A percentile compares a stretch with the other conserved stretches of the same genome.
phyloP scores from a whole-genome alignment of 2,797 vertebrate species.

The Microcaecilia unicolor region DNA sequence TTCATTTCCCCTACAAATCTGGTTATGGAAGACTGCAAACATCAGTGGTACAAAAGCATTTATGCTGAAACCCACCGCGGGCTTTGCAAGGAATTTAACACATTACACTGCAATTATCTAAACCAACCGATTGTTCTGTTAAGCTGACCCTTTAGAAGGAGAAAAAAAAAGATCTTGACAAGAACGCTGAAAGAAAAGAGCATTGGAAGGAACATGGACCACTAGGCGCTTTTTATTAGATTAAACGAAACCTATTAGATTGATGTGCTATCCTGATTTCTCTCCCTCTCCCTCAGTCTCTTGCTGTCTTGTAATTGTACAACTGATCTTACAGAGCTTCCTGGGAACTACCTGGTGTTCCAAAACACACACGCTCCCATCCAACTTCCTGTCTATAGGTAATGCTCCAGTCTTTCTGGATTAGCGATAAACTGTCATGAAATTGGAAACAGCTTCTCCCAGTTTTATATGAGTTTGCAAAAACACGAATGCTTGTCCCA shows the following conservation, averaged over 20 bases:
- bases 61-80: too few species aligned
- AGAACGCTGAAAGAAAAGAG: not conserved
- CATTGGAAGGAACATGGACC: not conserved
- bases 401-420: constrained; percentile 57
- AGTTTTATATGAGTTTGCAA: constrained; percentile 54
- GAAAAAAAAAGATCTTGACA: too few species aligned
- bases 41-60: too few species aligned
- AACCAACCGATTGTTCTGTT: too few species aligned
- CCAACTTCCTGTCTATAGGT: constrained; percentile 58
- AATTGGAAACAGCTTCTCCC: constrained; percentile 60
- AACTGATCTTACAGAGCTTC: constrained; percentile 51
- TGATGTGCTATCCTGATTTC: constrained; percentile 36
- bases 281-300: constrained; percentile 34
- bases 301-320: constrained; percentile 28
- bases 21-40: too few species aligned
- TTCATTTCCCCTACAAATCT: too few species aligned
- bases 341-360: constrained; percentile 41
- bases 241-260: constrained; percentile 41
- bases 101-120: too few species aligned
- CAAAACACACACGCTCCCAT: constrained; percentile 48
- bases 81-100: too few species aligned
- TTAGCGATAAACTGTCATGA: constrained; percentile 57
- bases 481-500: constrained; percentile 54
- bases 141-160: too few species aligned
- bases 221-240: constrained; percentile 20